phyloP scores from a whole-genome alignment of 2,888 invertebrate genomes.

The Acleris emargana region DNA sequence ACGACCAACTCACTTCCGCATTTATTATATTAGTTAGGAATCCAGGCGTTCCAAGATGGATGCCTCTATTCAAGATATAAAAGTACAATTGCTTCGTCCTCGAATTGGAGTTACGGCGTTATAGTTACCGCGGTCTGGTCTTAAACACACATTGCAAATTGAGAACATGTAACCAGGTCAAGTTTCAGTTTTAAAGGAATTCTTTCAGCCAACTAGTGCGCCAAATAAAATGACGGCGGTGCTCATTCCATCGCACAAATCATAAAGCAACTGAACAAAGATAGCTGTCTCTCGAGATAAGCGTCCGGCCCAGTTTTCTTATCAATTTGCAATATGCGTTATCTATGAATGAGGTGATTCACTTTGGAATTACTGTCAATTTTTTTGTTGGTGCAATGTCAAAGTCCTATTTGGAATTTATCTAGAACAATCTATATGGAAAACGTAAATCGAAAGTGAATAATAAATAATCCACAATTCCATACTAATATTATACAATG shows the following conservation, averaged over 20 bases:
- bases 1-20: too few relatives aligned
- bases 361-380: conserved; percentile 17
- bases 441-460: too few relatives aligned
- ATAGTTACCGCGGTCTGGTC: too few relatives aligned
- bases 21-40: too few relatives aligned
- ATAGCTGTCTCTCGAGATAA: conserved; percentile 45
- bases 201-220: conserved; percentile 11
- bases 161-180: conserved; percentile 1
- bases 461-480: too few relatives aligned
- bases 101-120: too few relatives aligned
- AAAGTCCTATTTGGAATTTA: conserved; percentile 3
- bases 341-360: conserved; percentile 45
- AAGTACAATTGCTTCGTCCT: too few relatives aligned
- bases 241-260: conserved; percentile 38
- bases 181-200: conserved; percentile 6
- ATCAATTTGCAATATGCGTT: conserved; percentile 43
- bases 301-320: conserved; percentile 51
- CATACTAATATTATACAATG: too few relatives aligned
- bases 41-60: too few relatives aligned
- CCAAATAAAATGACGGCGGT: background rate
- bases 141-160: background rate
- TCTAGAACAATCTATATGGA: too few relatives aligned
- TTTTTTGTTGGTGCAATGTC: conserved; percentile 8
- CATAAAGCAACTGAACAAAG: conserved; percentile 46
- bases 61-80: too few relatives aligned